phyloP scores from a whole-genome alignment of 2,888 invertebrate genomes.

The Hemaris fuciformis region DNA sequence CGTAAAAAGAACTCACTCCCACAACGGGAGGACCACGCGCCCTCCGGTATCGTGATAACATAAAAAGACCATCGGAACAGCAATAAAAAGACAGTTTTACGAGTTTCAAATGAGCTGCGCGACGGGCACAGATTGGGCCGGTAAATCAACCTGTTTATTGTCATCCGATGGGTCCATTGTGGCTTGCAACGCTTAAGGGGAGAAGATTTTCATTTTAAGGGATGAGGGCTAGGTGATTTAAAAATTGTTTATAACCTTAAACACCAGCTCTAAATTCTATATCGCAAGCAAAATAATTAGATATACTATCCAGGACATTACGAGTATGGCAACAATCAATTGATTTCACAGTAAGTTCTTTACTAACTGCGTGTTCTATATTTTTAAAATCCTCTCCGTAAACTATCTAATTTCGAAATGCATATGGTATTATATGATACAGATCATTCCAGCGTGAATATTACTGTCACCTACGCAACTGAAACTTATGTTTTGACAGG shows the following conservation, averaged over 20 bases:
- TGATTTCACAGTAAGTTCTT: too few species aligned
- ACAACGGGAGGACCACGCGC: not conserved
- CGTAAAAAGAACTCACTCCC: slow-evolving; percentile 6
- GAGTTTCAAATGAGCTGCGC: slow-evolving; percentile 22
- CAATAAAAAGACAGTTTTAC: slow-evolving; percentile 18
- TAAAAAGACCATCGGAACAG: not conserved
- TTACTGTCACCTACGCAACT: not conserved
- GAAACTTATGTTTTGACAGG: not conserved
- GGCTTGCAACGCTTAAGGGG: not conserved
- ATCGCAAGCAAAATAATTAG: too few species aligned
- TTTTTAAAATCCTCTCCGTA: too few species aligned
- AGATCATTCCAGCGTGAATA: not conserved
- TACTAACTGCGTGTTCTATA: too few species aligned
- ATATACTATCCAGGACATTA: too few species aligned
- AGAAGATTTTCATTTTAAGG: too few species aligned
- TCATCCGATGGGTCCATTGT: slow-evolving; percentile 13
- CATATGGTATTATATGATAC: too few species aligned
- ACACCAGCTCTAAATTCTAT: too few species aligned
- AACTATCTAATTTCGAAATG: too few species aligned
- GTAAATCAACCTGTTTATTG: slow-evolving; percentile 8
- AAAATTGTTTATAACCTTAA: too few species aligned
- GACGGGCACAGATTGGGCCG: slow-evolving; percentile 14
- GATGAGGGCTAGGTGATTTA: too few species aligned
- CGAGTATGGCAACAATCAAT: too few species aligned
- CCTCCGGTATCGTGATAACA: not conserved